Conservation (phyloP, 2,113 vertebrate species). For the Halcyon malimbica region DNA sequence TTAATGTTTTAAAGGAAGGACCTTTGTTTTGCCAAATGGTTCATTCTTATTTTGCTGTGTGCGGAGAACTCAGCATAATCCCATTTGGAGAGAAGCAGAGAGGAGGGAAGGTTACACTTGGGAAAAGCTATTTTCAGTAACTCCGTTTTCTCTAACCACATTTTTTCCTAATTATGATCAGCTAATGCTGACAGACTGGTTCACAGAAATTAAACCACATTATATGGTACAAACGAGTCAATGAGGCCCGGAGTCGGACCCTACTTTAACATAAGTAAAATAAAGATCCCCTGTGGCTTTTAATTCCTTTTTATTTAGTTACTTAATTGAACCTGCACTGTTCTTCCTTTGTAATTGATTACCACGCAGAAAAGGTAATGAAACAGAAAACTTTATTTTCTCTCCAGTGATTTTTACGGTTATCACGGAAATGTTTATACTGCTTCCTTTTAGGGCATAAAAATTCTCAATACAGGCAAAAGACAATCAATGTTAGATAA, state of each 20-base stretch:
- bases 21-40: not conserved
- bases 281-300: conserved; percentile 38
- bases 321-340: conserved; percentile 39
- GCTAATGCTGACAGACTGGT: conserved; percentile 26
- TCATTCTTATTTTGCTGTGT: not conserved
- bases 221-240: not conserved
- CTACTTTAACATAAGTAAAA: not conserved
- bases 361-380: conserved; percentile 41
- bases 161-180: conserved; percentile 40
- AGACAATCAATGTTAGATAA: not conserved
- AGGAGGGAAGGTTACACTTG: not conserved
- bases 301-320: conserved; percentile 56
- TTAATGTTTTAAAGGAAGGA: not conserved
- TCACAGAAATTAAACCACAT: conserved; percentile 25
- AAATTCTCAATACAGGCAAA: not conserved
- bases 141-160: not conserved
- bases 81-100: not conserved
- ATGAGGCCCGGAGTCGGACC: not conserved
- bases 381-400: conserved; percentile 43
- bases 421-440: conserved; percentile 24
- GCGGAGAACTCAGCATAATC: not conserved
- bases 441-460: conserved; percentile 10
- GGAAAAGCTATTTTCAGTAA: conserved; percentile 35
- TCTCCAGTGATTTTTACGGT: conserved; percentile 14
- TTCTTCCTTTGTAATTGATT: conserved; percentile 33